A percentile compares a stretch with the other conserved stretches of the same genome.
Evolutionary conservation across 2,797 vertebrate genomes (phyloP).

Genomic region (Macropodus opercularis): DNA sequence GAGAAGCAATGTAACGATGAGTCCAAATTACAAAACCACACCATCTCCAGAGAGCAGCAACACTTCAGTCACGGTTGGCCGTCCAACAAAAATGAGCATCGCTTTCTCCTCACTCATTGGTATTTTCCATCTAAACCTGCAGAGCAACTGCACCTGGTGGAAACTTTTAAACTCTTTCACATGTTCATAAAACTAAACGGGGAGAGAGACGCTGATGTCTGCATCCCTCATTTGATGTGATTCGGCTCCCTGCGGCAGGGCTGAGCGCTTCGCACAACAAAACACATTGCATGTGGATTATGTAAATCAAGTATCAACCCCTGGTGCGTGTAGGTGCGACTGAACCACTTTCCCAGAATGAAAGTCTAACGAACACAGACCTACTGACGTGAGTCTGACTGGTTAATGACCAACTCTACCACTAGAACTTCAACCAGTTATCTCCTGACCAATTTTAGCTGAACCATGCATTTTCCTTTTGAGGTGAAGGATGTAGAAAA

Average conservation of each 20-base stretch:
- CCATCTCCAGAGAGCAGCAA: constrained; percentile 47
- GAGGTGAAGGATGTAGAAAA: neutral
- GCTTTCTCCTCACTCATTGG: constrained; percentile 30
- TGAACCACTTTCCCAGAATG: neutral
- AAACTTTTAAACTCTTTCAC: constrained; percentile 60
- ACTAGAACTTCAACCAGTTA: neutral
- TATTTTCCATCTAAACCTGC: constrained; percentile 63
- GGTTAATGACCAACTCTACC: neutral
- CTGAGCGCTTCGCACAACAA: constrained; percentile 29
- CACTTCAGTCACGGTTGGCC: constrained; percentile 42
- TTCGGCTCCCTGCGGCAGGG: constrained; percentile 8
- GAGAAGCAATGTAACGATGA: constrained; percentile 35
- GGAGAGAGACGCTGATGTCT: constrained; percentile 34
- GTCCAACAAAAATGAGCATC: constrained; percentile 32
- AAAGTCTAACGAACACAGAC: neutral
- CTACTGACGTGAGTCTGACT: neutral
- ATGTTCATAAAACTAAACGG: constrained; percentile 30
- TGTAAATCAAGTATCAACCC: constrained; percentile 20
- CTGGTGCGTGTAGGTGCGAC: neutral
- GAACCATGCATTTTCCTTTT: no score
- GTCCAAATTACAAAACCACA: constrained; percentile 61
- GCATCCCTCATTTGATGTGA: constrained; percentile 29
- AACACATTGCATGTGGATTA: constrained; percentile 13
- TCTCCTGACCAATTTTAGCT: neutral
- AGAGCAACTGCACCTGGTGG: constrained; percentile 56